Evolutionary conservation across 2,797 vertebrate species (phyloP).

Genomic region (Lutjanus campechanus): DNA sequence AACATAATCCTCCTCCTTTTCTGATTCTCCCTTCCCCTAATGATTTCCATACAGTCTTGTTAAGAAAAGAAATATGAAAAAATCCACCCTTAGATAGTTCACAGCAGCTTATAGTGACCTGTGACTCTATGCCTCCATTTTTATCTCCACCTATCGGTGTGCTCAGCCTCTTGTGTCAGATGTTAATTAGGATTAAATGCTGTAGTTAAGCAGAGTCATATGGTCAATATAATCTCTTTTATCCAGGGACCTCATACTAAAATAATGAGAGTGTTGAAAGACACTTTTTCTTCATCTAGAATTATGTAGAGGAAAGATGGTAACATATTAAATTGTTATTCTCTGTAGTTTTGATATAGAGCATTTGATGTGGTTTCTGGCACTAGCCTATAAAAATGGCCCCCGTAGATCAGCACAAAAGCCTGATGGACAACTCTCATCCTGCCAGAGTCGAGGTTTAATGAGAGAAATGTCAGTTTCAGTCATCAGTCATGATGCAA

Average conservation of each 20-base stretch:
- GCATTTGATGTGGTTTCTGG: constrained; percentile 12
- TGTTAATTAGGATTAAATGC: constrained; percentile 35
- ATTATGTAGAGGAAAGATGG: constrained; percentile 31
- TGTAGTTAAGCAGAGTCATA: constrained; percentile 22
- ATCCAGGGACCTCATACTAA: constrained; percentile 34
- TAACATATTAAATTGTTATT: constrained; percentile 10
- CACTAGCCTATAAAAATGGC: constrained; percentile 31
- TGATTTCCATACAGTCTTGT: constrained; percentile 15
- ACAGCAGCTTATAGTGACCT: constrained; percentile 30
- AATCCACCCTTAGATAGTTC: constrained; percentile 23
- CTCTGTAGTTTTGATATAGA: constrained; percentile 15
- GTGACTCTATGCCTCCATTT: constrained; percentile 8
- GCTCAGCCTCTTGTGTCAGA: constrained; percentile 11
- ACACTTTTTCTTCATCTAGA: constrained; percentile 33
- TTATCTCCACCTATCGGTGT: constrained; percentile 10
- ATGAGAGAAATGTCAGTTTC: constrained; percentile 11
- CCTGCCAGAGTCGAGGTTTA: constrained; percentile 22
- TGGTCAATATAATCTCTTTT: constrained; percentile 28
- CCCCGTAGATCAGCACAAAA: constrained; percentile 32
- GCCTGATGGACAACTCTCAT: constrained; percentile 32
- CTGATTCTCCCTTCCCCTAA: not conserved
- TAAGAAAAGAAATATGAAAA: constrained; percentile 23
- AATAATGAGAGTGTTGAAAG: constrained; percentile 10
- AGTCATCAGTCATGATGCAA: constrained; percentile 17
- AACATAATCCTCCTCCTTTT: not conserved